Conservation (phyloP, 2,888 invertebrate genomes). For the Drosophila hamatofila region DNA sequence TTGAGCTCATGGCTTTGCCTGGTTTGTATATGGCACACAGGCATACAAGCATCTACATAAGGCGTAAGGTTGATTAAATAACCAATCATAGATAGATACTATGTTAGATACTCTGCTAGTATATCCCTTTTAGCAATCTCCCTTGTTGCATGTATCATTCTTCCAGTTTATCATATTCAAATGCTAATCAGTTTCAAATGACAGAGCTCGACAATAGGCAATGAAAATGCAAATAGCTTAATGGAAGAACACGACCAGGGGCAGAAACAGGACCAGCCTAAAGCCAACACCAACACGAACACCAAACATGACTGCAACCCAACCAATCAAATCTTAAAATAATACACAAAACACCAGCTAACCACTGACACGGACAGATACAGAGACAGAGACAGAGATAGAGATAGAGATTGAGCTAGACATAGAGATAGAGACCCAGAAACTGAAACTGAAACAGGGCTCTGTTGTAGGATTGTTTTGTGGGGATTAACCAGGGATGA, state of each 20-base stretch:
- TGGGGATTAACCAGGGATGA: constrained; percentile 53
- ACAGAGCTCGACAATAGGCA: constrained; percentile 5
- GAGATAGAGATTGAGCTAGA: no score
- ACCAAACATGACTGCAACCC: constrained; percentile 48
- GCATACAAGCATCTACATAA: no score
- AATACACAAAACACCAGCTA: constrained; percentile 67
- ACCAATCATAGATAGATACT: neutral
- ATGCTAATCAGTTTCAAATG: constrained; percentile 36
- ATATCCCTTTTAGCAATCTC: constrained; percentile 3
- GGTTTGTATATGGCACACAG: constrained; percentile 15
- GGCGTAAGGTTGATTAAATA: constrained; percentile 1
- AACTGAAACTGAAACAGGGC: constrained; percentile 12
- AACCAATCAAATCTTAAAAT: constrained; percentile 72
- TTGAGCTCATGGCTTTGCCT: constrained; percentile 26
- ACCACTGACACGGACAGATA: constrained; percentile 34
- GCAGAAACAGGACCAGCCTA: constrained; percentile 17
- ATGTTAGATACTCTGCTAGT: neutral
- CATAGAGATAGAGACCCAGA: constrained; percentile 1
- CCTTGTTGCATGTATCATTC: constrained; percentile 15
- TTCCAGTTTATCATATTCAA: constrained; percentile 24
- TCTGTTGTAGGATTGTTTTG: constrained; percentile 22
- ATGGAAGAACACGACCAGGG: constrained; percentile 12
- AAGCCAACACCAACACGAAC: constrained; percentile 57
- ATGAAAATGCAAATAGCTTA: constrained; percentile 36
- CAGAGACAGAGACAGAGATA: neutral